Base-by-base conservation (phyloP, 2,888 invertebrate genomes). In the Lamproptera curius region DNA sequence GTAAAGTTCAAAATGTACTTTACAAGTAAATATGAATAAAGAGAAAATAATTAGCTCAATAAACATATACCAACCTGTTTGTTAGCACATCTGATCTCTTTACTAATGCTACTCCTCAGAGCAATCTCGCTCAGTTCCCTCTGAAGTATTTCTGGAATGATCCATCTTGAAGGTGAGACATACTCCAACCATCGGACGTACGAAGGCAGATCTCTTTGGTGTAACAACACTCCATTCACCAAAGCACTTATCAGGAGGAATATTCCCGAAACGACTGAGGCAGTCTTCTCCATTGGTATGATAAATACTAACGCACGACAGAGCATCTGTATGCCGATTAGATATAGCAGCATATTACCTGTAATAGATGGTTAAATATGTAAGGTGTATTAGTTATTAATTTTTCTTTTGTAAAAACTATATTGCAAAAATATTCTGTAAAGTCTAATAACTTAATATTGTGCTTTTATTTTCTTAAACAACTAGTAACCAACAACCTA, bases 141-240 rank as follows among this genome's bases (percentile, higher is more conserved):
- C 50, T 89, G 88, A 44, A 93, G 72, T 39, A 95, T 71, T 53
- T 92, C 91, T 0, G 93, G 92, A 56, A 94, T 65, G 1, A 92
- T 72, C 94, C 95, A 95, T 47, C 91, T 88, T 0, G 92, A 90
- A 0, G 95, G 95, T 1, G 94, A 93, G 37, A 91, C 85, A 57
- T 90, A 90, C 58, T 91, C 89, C 53, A 94, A 68, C 92, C 93
- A 94, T 44, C 80, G 82, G 50, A 91, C 89, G 65, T 93, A 91
- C 14, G 81, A 67, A 1, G 93, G 91, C 52, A 94, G 61, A 70
- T 95, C 94, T 46, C 87, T 85, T 2, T 90, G 89, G 62, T 95
- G 94, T 20, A 95, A 66, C 53, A 90, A 80, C 61, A 91, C 93
- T 0, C 95, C 95, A 42, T 92, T 91, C 2, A 91, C 90, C 0